These are phyloP conservation scores for Helogale parvula DNA, from an alignment of 2,113 vertebrate species.

Conservation along the genomic window DNA sequence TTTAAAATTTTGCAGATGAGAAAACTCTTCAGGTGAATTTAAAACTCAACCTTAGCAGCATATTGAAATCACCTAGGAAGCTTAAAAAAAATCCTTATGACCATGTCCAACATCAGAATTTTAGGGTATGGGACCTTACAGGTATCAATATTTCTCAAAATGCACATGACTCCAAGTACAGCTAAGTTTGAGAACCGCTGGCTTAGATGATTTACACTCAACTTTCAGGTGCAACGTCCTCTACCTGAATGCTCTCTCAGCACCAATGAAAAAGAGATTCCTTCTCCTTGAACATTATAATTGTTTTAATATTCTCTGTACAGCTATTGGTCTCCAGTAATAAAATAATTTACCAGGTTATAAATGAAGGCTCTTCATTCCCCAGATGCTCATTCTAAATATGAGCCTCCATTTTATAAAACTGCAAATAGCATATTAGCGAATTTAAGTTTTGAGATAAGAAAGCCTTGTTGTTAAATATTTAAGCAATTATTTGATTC, in stretches of 20 bases:
- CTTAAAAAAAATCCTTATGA: slow-evolving; percentile 1
- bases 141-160: neutral
- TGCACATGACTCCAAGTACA: neutral
- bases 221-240: slow-evolving; percentile 10
- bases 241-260: slow-evolving; percentile 3
- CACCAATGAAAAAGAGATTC: slow-evolving; percentile 20
- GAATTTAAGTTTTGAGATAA: slow-evolving; percentile 59
- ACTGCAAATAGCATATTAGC: slow-evolving; percentile 47
- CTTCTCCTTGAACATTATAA: slow-evolving; percentile 58
- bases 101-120: neutral
- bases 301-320: slow-evolving; percentile 81
- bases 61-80: neutral
- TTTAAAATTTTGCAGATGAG: slow-evolving; percentile 45
- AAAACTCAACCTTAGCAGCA: slow-evolving; percentile 19
- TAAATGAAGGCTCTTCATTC: slow-evolving; percentile 69
- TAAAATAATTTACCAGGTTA: slow-evolving; percentile 79
- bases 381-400: slow-evolving; percentile 53
- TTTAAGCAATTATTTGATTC: slow-evolving; percentile 38
- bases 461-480: slow-evolving; percentile 76
- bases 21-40: slow-evolving; percentile 42
- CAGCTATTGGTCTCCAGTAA: slow-evolving; percentile 81
- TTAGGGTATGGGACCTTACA: neutral
- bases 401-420: slow-evolving; percentile 55
- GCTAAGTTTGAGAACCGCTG: neutral
- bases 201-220: neutral